phyloP scores from a whole-genome alignment of 2,797 vertebrate species.

The Bradypodion ventrale region DNA sequence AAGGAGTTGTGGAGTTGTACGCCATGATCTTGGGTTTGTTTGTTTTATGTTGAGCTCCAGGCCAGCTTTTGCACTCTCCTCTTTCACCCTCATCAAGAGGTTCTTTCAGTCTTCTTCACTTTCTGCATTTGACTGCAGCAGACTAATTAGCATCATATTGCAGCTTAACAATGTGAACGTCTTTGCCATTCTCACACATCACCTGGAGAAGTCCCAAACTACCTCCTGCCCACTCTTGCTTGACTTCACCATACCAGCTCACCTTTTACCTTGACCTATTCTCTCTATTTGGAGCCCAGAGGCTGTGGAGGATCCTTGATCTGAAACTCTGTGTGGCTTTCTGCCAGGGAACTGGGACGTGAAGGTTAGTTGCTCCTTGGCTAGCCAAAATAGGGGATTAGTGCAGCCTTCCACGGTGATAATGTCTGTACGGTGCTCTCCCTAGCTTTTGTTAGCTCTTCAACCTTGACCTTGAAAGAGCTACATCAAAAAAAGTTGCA shows the following conservation, averaged over 20 bases:
- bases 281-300: background rate
- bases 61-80: no score
- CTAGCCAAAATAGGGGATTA: slow-evolving; percentile 18
- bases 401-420: rapidly evolving
- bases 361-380: background rate
- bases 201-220: background rate
- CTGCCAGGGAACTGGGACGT: slow-evolving; percentile 1
- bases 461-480: background rate
- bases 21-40: no score
- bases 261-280: background rate
- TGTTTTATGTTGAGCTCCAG: no score
- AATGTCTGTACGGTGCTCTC: slow-evolving; percentile 30
- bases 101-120: no score
- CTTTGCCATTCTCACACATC: background rate
- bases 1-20: no score
- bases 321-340: background rate
- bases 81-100: no score
- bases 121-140: no score
- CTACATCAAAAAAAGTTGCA: background rate
- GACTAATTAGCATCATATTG: background rate
- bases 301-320: background rate
- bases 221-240: background rate
- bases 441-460: slow-evolving; percentile 40
- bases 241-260: background rate
- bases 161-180: background rate